Evolutionary conservation across 2,888 invertebrate species (phyloP), one percentile per base, ranked within the genome.

Genomic region (Spodoptera exigua): DNA sequence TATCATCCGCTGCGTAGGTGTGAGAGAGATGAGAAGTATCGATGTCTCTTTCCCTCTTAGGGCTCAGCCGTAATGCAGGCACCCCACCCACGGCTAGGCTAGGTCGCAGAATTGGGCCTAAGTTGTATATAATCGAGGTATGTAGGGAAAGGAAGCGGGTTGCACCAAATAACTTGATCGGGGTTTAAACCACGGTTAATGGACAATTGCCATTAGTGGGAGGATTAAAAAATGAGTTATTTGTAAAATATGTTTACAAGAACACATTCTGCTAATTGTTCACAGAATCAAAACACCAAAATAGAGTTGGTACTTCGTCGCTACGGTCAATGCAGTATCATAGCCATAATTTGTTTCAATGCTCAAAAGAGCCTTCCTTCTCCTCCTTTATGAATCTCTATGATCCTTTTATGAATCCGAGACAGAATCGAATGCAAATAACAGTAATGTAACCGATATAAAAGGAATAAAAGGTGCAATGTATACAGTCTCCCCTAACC

Each of bases 61-160:
- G 40, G 21, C 13, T 65, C 41, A 49, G 55, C 21, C 37, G 36
- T 64, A 59, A 39, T 66, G 63, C 61, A 70, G 76, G 56, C 59
- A 70, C 64, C 70, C 70, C 76, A 49, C 76, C 74, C 67, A 41
- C 56, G 11, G 75, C 64, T 62, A 69, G 61, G n/a, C 70, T 72
- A 76, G 76, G 57, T 54, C 59, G 48, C 44, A 39, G 46, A 70
- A 57, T 63, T 55, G 51, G 58, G 61, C 58, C 73, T 72, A 64
- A 59, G 41, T 21, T 56, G 34, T 21, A 18, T 49, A 14, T 55
- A 37, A 49, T 61, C 47, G 39, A 57, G 68, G 48, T 75, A 67
- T 39, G 57, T 69, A 56, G 44, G 44, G 35, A 13, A 52, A 36
- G 13, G 7, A 16, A 63, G 40, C 45, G 17, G 51, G 11, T 51